Evolutionary conservation across 2,113 vertebrate genomes (phyloP), one percentile per base, ranked within the genome.

Genomic region (Bufo gargarizans): DNA sequence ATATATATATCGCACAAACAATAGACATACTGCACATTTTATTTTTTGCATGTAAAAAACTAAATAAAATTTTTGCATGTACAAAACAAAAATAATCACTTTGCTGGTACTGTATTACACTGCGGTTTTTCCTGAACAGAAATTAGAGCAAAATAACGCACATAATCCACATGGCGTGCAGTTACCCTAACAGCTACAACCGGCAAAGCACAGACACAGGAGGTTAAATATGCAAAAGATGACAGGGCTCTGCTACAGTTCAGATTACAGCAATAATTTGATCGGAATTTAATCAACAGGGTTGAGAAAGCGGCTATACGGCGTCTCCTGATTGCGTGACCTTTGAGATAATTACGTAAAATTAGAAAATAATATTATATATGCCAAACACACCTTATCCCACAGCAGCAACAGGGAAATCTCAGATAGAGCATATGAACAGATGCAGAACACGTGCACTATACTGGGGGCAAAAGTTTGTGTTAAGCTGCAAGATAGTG

Each of bases 401-500:
- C 1, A 43, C 77, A 7, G 2, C n/a, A 80, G 56, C 53, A 80
- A 43, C 55, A 58, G 8, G 14, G 33, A 4, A 33, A 19, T 59
- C 1, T 76, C 14, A 49, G 16, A 76, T 22, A 9, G 20, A n/a
- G 19, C 5, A 12, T 20, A 82, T n/a, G 59, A 65, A 50, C 19
- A 53, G 47, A 83, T 67, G 81, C 20, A 53, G 19, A 53, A 20
- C 47, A 69, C 61, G 47, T 83, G 45, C 47, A 50, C 2, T 69
- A 47, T 8, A 4, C 59, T 50, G 69, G 83, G 69, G 3, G 33
- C 69, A 47, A 67, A 86, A 86, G 76, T 86, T 78, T 67, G 59
- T 19, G 14, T 10, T 55, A 43, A 55, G 4, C 4, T 45, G 16
- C 17, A 77, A 50, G 49, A 56, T 50, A 45, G 17, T 49, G n/a